These are phyloP conservation scores for Lacanobia oleracea DNA, from an alignment of 2,888 invertebrate genomes.

Conservation along the genomic window DNA sequence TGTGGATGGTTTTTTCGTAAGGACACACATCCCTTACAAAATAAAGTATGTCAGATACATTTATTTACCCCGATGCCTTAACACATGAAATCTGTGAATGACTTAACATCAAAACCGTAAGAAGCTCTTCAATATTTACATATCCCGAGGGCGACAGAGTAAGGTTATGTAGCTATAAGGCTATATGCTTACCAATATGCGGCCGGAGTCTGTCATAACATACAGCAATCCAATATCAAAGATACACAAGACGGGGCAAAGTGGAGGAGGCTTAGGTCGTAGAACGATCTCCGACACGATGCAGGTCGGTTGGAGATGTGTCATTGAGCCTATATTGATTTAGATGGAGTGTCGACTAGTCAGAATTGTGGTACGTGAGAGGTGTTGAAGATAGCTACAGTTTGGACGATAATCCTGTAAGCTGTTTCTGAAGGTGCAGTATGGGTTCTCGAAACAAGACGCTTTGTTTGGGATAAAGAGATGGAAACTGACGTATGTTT, in stretches of 20 bases:
- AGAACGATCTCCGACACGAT: conserved; percentile 36
- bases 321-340: conserved; percentile 41
- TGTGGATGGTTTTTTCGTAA: background rate
- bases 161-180: conserved; percentile 29
- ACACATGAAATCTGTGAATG: conserved; percentile 39
- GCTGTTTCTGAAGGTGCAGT: background rate
- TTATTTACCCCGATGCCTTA: conserved; percentile 17
- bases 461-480: background rate
- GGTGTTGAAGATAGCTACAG: background rate
- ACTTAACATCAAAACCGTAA: conserved; percentile 44
- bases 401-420: background rate
- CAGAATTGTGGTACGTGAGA: background rate
- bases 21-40: background rate
- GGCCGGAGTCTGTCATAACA: conserved; percentile 66
- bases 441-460: background rate
- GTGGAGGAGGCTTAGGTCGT: conserved; percentile 56
- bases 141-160: conserved; percentile 36
- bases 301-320: conserved; percentile 27
- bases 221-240: conserved; percentile 64
- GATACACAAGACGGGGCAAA: conserved; percentile 59
- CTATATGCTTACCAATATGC: conserved; percentile 58
- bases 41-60: conserved; percentile 29
- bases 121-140: conserved; percentile 58
- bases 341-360: conserved; percentile 23
- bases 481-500: background rate